These are phyloP conservation scores for Cichlasoma orientale DNA, from an alignment of 2,797 vertebrate genomes.

Conservation along the genomic window DNA sequence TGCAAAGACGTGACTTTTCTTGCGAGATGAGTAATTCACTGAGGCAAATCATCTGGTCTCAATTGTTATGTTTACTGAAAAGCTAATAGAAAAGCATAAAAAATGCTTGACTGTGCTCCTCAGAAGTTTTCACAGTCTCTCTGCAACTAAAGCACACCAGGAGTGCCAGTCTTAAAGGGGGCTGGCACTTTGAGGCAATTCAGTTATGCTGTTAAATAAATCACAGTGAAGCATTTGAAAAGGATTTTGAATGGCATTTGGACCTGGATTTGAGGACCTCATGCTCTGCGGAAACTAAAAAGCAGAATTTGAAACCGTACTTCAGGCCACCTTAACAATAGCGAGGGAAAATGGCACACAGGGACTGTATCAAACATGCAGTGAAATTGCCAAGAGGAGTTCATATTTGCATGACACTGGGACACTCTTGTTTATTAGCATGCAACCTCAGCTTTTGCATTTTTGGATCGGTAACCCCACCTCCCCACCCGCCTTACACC, in stretches of 20 bases:
- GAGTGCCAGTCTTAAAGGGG: slow-evolving; percentile 16
- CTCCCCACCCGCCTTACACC: rapidly evolving
- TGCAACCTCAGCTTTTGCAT: slow-evolving; percentile 66
- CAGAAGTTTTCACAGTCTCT: slow-evolving; percentile 10
- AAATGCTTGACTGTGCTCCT: slow-evolving; percentile 16
- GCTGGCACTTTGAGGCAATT: slow-evolving; percentile 19
- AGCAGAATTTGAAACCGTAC: slow-evolving; percentile 13
- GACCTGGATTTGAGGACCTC: slow-evolving; percentile 29
- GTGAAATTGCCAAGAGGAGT: slow-evolving; percentile 56
- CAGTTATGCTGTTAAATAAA: slow-evolving; percentile 37
- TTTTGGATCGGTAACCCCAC: slow-evolving; percentile 18
- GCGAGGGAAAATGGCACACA: slow-evolving; percentile 3
- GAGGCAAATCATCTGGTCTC: slow-evolving; percentile 45
- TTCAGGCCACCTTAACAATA: slow-evolving; percentile 36
- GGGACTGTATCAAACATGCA: slow-evolving; percentile 50
- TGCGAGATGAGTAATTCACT: slow-evolving; percentile 23
- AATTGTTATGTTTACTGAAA: slow-evolving; percentile 46
- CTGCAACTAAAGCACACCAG: slow-evolving; percentile 3
- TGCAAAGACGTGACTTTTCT: slow-evolving; percentile 44
- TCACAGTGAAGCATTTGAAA: slow-evolving; percentile 47
- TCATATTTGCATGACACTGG: slow-evolving; percentile 75
- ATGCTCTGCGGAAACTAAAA: slow-evolving; percentile 36
- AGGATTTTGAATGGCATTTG: slow-evolving; percentile 53
- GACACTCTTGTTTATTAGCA: slow-evolving; percentile 80
- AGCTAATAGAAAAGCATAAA: slow-evolving; percentile 21